These are phyloP conservation scores for Listronotus bonariensis DNA, from an alignment of 1,140 invertebrate genomes.

Conservation along the genomic window DNA sequence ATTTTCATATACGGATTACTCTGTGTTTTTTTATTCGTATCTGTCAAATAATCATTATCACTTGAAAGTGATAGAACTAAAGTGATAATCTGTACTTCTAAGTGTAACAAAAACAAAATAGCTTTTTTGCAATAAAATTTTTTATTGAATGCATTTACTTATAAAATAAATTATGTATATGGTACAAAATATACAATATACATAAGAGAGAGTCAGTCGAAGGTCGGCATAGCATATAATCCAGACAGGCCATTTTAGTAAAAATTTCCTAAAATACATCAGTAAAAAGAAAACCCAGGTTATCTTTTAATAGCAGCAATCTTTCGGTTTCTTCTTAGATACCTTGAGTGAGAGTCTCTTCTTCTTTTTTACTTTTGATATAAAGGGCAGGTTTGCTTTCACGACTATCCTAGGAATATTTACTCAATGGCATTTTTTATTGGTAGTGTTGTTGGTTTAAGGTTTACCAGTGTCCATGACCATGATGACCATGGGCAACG, in stretches of 20 bases:
- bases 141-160: constrained; percentile 32
- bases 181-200: constrained; percentile 11
- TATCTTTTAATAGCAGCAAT: too few relatives aligned
- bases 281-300: not conserved
- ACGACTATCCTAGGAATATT: constrained; percentile 22
- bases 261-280: too few relatives aligned
- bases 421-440: constrained; percentile 6
- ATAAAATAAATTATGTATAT: constrained; percentile 25
- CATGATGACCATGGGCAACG: constrained; percentile 32
- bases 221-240: too few relatives aligned
- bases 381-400: not conserved
- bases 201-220: too few relatives aligned
- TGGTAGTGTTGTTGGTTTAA: not conserved
- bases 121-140: constrained; percentile 11
- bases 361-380: not conserved
- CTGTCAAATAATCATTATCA: too few relatives aligned
- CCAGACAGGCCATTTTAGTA: too few relatives aligned
- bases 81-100: too few relatives aligned
- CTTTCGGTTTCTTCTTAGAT: too few relatives aligned
- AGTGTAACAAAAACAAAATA: not conserved
- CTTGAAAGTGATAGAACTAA: too few relatives aligned
- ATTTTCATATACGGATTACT: too few relatives aligned
- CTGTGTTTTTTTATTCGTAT: too few relatives aligned
- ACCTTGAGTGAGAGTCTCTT: too few relatives aligned
- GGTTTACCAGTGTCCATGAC: constrained; percentile 33